Evolutionary conservation across 2,888 invertebrate species (phyloP).

Genomic region (Hesperia comma): DNA sequence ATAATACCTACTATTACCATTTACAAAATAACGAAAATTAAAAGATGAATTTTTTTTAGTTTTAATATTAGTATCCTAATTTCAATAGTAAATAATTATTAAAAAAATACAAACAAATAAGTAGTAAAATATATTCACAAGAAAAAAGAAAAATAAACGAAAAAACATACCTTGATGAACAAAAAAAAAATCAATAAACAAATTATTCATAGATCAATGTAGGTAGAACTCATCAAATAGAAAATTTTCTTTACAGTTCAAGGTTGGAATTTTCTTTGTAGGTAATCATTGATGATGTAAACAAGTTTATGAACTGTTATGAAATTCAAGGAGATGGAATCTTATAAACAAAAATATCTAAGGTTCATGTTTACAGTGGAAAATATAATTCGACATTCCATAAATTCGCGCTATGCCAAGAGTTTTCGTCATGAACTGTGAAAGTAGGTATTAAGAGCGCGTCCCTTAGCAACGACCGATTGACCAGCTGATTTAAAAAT

Average conservation of each 20-base stretch:
- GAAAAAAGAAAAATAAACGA: slow-evolving; percentile 38
- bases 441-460: slow-evolving; percentile 27
- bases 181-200: neutral
- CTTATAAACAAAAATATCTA: slow-evolving; percentile 29
- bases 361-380: slow-evolving; percentile 44
- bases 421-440: slow-evolving; percentile 53
- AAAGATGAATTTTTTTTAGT: no score
- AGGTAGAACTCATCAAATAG: no score
- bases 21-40: no score
- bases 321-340: slow-evolving; percentile 1
- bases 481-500: slow-evolving; percentile 40
- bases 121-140: slow-evolving; percentile 3
- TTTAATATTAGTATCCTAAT: no score
- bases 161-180: slow-evolving; percentile 39
- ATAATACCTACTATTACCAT: no score
- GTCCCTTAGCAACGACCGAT: slow-evolving; percentile 38
- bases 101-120: neutral
- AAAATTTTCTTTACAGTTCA: no score
- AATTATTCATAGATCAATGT: no score
- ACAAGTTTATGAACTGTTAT: neutral
- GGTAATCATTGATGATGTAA: no score
- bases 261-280: no score
- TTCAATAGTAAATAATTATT: neutral
- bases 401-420: slow-evolving; percentile 58
- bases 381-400: slow-evolving; percentile 38